A percentile compares a stretch with the other conserved stretches of the same genome.
Conservation (phyloP, 1,140 invertebrate species). For the Araneus ventricosus region DNA sequence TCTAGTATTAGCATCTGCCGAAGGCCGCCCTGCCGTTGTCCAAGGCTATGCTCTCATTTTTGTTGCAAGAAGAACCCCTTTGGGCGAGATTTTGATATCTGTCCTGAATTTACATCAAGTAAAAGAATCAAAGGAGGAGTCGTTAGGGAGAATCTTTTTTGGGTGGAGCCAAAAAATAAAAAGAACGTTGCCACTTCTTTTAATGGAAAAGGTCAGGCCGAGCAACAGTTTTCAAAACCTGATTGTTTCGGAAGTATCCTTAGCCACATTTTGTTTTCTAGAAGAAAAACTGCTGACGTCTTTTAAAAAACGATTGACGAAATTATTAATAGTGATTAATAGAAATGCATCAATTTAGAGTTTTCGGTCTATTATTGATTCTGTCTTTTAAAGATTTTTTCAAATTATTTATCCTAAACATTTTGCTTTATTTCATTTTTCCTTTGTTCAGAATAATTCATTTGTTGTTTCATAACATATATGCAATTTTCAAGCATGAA, state of each 20-base stretch:
- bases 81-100: background rate
- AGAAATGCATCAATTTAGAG: no score
- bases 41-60: constrained; percentile 23
- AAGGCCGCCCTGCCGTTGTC: background rate
- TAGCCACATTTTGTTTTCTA: background rate
- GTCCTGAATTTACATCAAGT: background rate
- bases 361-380: no score
- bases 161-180: background rate
- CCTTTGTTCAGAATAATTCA: no score
- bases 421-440: no score
- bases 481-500: no score
- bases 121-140: constrained; percentile 13
- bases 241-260: background rate
- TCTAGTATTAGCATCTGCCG: background rate
- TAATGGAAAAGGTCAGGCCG: background rate
- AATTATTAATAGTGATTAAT: no score
- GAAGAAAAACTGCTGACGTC: background rate
- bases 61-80: background rate
- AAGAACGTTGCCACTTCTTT: background rate
- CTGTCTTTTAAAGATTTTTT: no score
- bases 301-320: no score
- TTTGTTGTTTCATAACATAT: no score
- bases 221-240: background rate
- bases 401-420: no score
- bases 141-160: background rate